These are phyloP conservation scores for Anguilla japonica DNA, from an alignment of 2,113 vertebrate genomes.

Conservation along the genomic window DNA sequence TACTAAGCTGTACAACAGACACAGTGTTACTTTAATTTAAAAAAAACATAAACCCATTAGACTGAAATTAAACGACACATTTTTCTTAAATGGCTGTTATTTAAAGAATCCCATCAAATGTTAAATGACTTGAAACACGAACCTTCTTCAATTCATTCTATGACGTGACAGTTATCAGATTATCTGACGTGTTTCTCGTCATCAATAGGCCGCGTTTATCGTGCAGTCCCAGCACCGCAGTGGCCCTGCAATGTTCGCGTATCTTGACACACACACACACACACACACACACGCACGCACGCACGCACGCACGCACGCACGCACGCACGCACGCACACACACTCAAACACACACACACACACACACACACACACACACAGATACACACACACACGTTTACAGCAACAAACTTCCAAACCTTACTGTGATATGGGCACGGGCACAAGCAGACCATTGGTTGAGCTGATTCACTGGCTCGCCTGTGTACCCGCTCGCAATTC, in stretches of 20 bases:
- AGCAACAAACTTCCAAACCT: background rate
- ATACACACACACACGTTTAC: too few species aligned
- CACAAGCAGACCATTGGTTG: background rate
- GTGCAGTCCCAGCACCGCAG: background rate
- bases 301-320: too few species aligned
- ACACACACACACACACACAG: too few species aligned
- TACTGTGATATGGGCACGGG: background rate
- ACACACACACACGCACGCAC: too few species aligned
- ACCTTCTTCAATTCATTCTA: background rate
- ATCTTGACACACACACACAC: too few species aligned
- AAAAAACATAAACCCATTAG: slow-evolving; percentile 27
- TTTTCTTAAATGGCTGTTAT: slow-evolving; percentile 1
- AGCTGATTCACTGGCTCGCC: background rate
- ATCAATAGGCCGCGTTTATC: background rate
- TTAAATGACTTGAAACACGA: background rate
- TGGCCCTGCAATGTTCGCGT: background rate
- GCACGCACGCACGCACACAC: too few species aligned
- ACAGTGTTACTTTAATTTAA: slow-evolving; percentile 36
- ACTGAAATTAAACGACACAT: slow-evolving; percentile 24
- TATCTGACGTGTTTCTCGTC: background rate
- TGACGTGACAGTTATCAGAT: background rate
- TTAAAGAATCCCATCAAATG: background rate
- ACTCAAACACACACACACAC: too few species aligned
- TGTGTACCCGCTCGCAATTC: background rate
- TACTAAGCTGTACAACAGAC: slow-evolving; percentile 26